Percentiles rank a stretch among this genome's conserved stretches.
phyloP scores from a whole-genome alignment of 30 jellyfish, hydroid and myxozoan genomes.

The Cassiopea andromeda region DNA sequence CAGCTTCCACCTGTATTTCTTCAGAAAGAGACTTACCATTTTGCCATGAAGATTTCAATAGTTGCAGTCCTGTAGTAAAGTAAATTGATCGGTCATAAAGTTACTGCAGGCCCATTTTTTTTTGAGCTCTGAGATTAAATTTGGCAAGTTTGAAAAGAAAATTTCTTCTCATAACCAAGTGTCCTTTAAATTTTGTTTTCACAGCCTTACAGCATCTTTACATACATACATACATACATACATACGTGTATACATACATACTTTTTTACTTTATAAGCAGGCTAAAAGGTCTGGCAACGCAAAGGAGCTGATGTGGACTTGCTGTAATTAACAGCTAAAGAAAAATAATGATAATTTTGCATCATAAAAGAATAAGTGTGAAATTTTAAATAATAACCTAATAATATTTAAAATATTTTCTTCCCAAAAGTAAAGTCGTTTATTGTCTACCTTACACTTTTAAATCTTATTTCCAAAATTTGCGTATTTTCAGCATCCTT shows the following conservation, averaged over 20 bases:
- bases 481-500: slow-evolving; percentile 41
- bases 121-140: slow-evolving; percentile 1
- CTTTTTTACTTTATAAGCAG: neutral
- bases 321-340: neutral
- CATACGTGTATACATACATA: slow-evolving; percentile 9
- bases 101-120: slow-evolving; percentile 22
- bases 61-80: slow-evolving; percentile 23
- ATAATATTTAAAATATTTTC: slow-evolving; percentile 23
- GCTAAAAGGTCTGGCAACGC: slow-evolving; percentile 19
- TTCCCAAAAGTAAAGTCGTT: slow-evolving; percentile 32
- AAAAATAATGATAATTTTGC: slow-evolving; percentile 3
- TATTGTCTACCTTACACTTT: slow-evolving; percentile 42
- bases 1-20: slow-evolving; percentile 42
- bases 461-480: slow-evolving; percentile 33
- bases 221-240: neutral
- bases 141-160: slow-evolving; percentile 20
- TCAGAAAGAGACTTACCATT: slow-evolving; percentile 22
- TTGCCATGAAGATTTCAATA: slow-evolving; percentile 32
- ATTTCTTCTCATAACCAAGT: slow-evolving; percentile 6
- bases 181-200: slow-evolving; percentile 7
- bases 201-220: neutral
- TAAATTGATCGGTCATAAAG: slow-evolving; percentile 30
- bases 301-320: slow-evolving; percentile 4
- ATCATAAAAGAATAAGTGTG: neutral
- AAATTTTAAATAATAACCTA: slow-evolving; percentile 18